Evolutionary conservation across 2,113 vertebrate species (phyloP).

Genomic region (Globicephala melas): DNA sequence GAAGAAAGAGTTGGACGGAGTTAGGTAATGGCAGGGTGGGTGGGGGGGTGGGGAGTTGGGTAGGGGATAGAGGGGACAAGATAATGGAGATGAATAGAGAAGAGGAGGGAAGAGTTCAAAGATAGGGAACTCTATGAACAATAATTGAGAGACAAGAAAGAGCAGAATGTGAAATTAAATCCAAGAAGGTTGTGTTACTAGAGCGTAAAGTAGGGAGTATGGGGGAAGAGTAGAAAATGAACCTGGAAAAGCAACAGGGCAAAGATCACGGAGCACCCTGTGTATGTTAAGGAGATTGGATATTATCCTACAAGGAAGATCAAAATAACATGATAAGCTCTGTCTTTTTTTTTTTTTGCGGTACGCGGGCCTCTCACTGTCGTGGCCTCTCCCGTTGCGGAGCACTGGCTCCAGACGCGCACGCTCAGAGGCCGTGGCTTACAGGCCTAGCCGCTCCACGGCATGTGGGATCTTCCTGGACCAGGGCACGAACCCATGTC

Average conservation of each 20-base stretch:
- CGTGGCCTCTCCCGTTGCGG: too few species aligned
- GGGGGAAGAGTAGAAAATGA: not conserved
- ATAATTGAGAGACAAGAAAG: not conserved
- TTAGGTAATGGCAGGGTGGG: not conserved
- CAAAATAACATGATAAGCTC: not conserved
- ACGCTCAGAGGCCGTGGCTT: too few species aligned
- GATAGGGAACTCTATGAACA: not conserved
- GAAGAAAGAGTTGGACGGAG: not conserved
- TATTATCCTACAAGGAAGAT: not conserved
- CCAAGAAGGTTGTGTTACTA: not conserved
- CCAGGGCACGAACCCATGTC: too few species aligned
- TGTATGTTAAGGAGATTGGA: not conserved
- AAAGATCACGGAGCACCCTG: not conserved
- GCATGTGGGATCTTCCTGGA: too few species aligned
- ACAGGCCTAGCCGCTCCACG: too few species aligned
- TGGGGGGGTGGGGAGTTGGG: accelerated
- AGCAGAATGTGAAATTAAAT: not conserved
- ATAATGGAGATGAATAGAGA: not conserved
- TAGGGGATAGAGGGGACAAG: too few species aligned
- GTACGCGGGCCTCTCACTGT: too few species aligned
- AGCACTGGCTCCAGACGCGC: too few species aligned
- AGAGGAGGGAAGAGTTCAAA: not conserved
- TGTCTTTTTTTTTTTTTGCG: not conserved
- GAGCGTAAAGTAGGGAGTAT: not conserved
- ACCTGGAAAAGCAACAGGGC: not conserved